These are phyloP conservation scores for Hoplodrina ambigua DNA, from an alignment of 2,888 invertebrate genomes.

Conservation along the genomic window DNA sequence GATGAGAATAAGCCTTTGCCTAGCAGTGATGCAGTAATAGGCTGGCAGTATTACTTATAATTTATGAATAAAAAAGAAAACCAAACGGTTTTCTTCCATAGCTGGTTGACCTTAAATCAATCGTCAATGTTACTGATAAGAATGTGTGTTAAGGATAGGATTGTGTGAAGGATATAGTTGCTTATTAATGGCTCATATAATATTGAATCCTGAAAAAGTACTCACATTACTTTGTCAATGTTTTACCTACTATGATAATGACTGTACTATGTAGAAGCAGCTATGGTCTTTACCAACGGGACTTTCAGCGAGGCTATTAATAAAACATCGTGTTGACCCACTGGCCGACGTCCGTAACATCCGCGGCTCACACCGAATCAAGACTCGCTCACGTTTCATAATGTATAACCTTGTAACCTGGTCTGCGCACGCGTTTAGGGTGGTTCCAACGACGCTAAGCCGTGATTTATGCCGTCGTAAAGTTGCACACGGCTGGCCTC, in stretches of 20 bases:
- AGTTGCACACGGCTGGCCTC: slow-evolving; percentile 85
- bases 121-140: no score
- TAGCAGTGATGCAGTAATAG: no score
- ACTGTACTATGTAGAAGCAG: neutral
- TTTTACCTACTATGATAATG: neutral
- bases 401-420: slow-evolving; percentile 70
- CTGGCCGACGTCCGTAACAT: slow-evolving; percentile 59
- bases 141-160: no score
- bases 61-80: no score
- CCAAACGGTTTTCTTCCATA: no score
- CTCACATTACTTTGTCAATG: neutral
- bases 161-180: no score
- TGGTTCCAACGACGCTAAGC: slow-evolving; percentile 78
- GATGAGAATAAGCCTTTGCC: no score
- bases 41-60: no score
- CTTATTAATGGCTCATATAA: neutral
- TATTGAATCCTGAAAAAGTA: neutral
- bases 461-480: slow-evolving; percentile 88
- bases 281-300: slow-evolving; percentile 36
- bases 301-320: slow-evolving; percentile 46
- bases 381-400: slow-evolving; percentile 67
- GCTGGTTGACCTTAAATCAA: no score
- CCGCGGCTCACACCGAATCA: slow-evolving; percentile 65
- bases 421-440: slow-evolving; percentile 69
- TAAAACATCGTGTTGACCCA: slow-evolving; percentile 65